Evolutionary conservation across 2,888 invertebrate species (phyloP), one percentile per base, ranked within the genome.

Genomic region (Shargacucullia verbasci): DNA sequence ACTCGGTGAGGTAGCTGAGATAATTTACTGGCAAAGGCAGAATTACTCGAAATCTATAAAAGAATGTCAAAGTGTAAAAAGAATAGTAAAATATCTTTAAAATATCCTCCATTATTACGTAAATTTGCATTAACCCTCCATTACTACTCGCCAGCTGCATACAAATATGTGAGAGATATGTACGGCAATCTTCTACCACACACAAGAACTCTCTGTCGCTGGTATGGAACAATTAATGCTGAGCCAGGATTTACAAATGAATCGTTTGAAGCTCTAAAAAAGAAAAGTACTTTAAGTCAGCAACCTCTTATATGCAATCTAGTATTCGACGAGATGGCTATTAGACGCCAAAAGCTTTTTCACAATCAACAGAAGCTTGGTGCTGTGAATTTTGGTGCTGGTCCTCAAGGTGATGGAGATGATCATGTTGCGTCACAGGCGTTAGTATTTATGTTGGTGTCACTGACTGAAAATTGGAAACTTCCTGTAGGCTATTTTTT

Each of bases 381-480:
- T 34, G 55, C 66, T 4, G 70, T 76, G 27, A 54, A 78, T 62
- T 71, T 68, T 58, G 73, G 74, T 15, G 68, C 63, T 34, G 74
- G 76, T 49, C 66, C 67, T 50, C 25, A 33, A 37, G 41, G 63
- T 58, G 68, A 62, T 27, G 65, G 15, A 13, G 65, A 70, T 5
- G 62, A 72, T 11, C 13, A 11, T 3, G 50, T 61, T 6, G 74
- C 74, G 35, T 37, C 71, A 44, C 74, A 74, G 13, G 71, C 66
- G 4, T 63, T 69, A 52, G 61, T 69, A 40, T 65, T 77, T 50
- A 55, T 61, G 52, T 40, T 58, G n/a, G 61, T 61, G 9, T 20
- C 48, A 4, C 0, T 53, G 10, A 57, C 29, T n/a, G 57, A 58
- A 49, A 53, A 49, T 39, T 58, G 53, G 53, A 57, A 61, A 58